Percentiles rank a stretch among this genome's conserved stretches.
These are phyloP conservation scores for Zygogramma bicolorata DNA, from an alignment of 2,888 invertebrate species.

Conservation along the genomic window DNA sequence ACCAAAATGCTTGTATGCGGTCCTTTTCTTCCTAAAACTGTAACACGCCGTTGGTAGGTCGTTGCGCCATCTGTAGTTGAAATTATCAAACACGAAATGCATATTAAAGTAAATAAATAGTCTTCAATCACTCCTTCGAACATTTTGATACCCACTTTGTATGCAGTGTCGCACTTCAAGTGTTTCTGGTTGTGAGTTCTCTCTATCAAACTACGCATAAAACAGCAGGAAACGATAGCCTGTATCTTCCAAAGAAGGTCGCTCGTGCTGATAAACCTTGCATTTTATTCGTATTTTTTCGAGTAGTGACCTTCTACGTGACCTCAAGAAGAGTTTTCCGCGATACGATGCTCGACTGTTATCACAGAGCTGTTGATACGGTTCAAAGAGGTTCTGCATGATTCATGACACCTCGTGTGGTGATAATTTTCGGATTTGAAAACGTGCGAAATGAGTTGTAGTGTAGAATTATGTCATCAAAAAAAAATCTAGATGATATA, in stretches of 20 bases:
- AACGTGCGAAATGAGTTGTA: too few relatives aligned
- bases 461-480: too few relatives aligned
- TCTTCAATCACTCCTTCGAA: too few relatives aligned
- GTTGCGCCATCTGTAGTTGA: too few relatives aligned
- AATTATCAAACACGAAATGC: too few relatives aligned
- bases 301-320: constrained; percentile 29
- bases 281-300: constrained; percentile 36
- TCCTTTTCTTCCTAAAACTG: too few relatives aligned
- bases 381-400: neutral
- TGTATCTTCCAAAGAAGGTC: constrained; percentile 45
- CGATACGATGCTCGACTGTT: neutral
- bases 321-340: constrained; percentile 14
- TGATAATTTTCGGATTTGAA: too few relatives aligned
- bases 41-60: too few relatives aligned
- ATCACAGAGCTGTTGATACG: neutral
- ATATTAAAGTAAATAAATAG: too few relatives aligned
- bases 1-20: too few relatives aligned
- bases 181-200: neutral
- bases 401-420: too few relatives aligned
- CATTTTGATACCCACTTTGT: neutral
- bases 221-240: constrained; percentile 43
- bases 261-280: constrained; percentile 41
- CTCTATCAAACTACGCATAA: neutral
- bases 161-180: neutral
- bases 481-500: too few relatives aligned